A percentile compares a stretch with the other conserved stretches of the same genome.
Conservation (phyloP, 2,797 vertebrate genomes). For the Craterocephalus amniculus region DNA sequence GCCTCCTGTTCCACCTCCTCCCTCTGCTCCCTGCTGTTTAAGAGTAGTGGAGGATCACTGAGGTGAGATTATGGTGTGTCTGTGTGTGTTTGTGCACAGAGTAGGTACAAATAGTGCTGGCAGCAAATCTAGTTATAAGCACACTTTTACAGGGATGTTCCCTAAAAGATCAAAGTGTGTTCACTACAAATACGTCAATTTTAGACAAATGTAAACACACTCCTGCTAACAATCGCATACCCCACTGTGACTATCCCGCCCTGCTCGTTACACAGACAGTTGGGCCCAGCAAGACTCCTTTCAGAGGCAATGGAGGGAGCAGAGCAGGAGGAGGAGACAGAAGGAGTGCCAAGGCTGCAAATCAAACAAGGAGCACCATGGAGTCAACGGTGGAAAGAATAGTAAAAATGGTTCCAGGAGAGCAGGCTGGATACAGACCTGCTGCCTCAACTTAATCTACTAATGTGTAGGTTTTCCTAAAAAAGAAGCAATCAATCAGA, state of each 20-base stretch:
- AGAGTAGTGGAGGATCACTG: slow-evolving; percentile 67
- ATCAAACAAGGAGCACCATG: slow-evolving; percentile 39
- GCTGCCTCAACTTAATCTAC: slow-evolving; percentile 48
- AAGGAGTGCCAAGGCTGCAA: slow-evolving; percentile 23
- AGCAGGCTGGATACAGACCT: slow-evolving; percentile 51
- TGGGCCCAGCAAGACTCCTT: slow-evolving; percentile 92
- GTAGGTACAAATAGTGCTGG: slow-evolving; percentile 12
- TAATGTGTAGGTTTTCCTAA: neutral
- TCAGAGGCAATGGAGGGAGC: slow-evolving; percentile 79
- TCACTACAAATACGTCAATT: slow-evolving; percentile 35
- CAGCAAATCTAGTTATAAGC: slow-evolving; percentile 30
- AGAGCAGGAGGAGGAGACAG: slow-evolving; percentile 47
- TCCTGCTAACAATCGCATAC: slow-evolving; percentile 43
- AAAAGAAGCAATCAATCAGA: neutral
- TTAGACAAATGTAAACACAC: slow-evolving; percentile 65
- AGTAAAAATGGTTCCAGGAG: slow-evolving; percentile 26
- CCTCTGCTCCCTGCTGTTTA: slow-evolving; percentile 72
- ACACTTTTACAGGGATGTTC: slow-evolving; percentile 28
- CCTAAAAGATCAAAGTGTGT: slow-evolving; percentile 22
- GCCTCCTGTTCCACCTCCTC: slow-evolving; percentile 72
- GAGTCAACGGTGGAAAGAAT: slow-evolving; percentile 26
- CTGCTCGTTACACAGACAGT: slow-evolving; percentile 92
- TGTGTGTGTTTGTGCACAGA: slow-evolving; percentile 27
- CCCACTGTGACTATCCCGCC: slow-evolving; percentile 84
- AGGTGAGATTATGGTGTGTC: slow-evolving; percentile 26